Conservation (phyloP, 2,888 invertebrate genomes). For the Ichneumoninae sp. region DNA sequence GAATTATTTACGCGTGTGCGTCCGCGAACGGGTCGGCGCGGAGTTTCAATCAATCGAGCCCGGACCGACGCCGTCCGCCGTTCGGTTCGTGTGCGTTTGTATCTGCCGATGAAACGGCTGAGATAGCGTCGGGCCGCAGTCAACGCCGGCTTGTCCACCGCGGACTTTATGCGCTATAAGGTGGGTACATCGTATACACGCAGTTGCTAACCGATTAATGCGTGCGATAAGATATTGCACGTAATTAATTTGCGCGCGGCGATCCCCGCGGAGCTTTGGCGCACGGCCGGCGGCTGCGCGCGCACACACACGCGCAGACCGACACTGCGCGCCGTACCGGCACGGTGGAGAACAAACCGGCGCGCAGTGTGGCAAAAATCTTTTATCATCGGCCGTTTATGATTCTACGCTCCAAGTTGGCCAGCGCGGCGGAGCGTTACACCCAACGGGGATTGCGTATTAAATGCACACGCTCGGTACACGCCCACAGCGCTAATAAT, state of each 20-base stretch:
- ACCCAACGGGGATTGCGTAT: slow-evolving; percentile 10
- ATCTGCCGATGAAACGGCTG: slow-evolving; percentile 54
- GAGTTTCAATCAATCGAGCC: slow-evolving; percentile 63
- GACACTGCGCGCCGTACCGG: not conserved
- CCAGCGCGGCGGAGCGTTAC: not conserved
- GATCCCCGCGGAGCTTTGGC: slow-evolving; percentile 23
- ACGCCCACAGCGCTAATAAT: slow-evolving; percentile 10
- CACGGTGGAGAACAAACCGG: slow-evolving; percentile 3
- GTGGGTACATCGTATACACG: slow-evolving; percentile 67
- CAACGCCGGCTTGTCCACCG: slow-evolving; percentile 33
- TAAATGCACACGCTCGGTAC: not conserved
- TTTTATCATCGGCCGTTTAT: slow-evolving; percentile 5
- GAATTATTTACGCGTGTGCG: not conserved
- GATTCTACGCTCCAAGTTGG: not conserved
- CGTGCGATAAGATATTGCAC: slow-evolving; percentile 67
- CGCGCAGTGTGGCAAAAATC: not conserved
- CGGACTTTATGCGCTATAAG: slow-evolving; percentile 63
- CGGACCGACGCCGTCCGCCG: slow-evolving; percentile 12
- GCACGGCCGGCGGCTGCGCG: slow-evolving; percentile 28
- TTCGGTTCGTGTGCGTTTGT: slow-evolving; percentile 15
- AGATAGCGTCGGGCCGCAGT: slow-evolving; percentile 46
- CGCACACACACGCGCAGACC: not conserved
- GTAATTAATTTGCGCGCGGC: slow-evolving; percentile 67
- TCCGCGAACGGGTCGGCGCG: slow-evolving; percentile 35
- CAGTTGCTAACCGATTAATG: slow-evolving; percentile 65